Evolutionary conservation across 2,113 vertebrate genomes (phyloP).

Genomic region (Hydropotes inermis): DNA sequence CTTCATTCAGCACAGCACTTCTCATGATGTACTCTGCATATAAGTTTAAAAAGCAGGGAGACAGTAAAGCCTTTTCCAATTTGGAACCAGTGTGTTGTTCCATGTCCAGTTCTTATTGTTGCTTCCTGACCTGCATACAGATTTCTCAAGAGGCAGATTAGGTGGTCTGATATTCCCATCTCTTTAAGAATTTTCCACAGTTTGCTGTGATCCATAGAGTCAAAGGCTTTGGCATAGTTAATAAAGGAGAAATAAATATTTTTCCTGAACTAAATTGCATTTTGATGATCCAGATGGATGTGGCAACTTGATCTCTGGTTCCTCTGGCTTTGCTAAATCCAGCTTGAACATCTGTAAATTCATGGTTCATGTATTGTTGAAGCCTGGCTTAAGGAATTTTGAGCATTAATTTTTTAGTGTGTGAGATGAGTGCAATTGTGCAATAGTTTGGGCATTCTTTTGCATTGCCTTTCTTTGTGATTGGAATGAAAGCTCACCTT

Average conservation of each 20-base stretch:
- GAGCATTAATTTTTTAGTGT: background rate
- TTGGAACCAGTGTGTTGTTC: background rate
- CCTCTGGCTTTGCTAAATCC: background rate
- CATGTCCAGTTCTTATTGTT: background rate
- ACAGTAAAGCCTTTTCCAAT: background rate
- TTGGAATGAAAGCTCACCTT: background rate
- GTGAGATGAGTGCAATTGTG: background rate
- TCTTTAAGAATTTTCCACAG: background rate
- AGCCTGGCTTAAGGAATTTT: background rate
- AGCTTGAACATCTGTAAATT: background rate
- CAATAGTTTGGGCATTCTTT: background rate
- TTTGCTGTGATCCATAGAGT: background rate
- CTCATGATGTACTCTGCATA: background rate
- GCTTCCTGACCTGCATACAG: background rate
- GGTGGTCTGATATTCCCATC: background rate
- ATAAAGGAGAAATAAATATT: background rate
- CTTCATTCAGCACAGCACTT: background rate
- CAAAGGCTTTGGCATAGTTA: background rate
- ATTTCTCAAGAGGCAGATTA: background rate
- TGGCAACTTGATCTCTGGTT: background rate
- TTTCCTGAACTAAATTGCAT: background rate
- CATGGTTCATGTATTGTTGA: fast-evolving
- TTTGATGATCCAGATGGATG: background rate
- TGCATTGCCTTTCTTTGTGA: background rate
- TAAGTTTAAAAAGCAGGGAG: background rate